Evolutionary conservation across 2,797 vertebrate species (phyloP).

Genomic region (Crypturellus tataupa): DNA sequence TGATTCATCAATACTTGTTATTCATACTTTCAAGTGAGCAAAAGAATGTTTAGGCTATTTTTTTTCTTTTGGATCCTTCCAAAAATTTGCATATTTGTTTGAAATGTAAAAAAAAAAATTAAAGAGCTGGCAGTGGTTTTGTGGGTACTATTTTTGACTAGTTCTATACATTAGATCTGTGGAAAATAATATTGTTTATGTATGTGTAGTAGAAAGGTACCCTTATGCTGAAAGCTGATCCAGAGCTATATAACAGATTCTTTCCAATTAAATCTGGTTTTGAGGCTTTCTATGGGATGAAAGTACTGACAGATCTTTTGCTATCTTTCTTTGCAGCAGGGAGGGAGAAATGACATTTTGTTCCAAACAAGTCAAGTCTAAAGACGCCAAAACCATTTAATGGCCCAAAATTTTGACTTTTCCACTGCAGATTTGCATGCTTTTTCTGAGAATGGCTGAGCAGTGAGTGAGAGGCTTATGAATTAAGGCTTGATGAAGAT

Average conservation of each 20-base stretch:
- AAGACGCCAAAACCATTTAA: background rate
- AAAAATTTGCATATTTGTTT: background rate
- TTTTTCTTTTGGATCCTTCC: background rate
- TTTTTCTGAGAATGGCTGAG: background rate
- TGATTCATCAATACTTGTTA: background rate
- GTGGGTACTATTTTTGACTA: background rate
- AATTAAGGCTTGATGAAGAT: background rate
- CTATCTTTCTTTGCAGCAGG: background rate
- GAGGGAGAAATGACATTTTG: background rate
- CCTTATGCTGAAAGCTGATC: background rate
- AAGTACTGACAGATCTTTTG: background rate
- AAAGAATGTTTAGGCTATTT: background rate
- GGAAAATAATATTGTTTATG: background rate
- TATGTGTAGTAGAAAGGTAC: background rate
- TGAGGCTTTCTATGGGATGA: background rate
- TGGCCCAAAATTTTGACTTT: background rate
- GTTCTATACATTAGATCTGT: background rate
- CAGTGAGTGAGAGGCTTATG: background rate
- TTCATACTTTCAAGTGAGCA: background rate
- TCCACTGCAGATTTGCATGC: background rate
- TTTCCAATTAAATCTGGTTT: background rate
- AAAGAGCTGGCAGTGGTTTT: background rate
- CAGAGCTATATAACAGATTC: background rate
- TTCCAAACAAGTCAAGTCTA: background rate
- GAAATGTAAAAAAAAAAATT: background rate